Evolutionary conservation across 2,797 vertebrate genomes (phyloP).

Genomic region (Cossypha heuglini): DNA sequence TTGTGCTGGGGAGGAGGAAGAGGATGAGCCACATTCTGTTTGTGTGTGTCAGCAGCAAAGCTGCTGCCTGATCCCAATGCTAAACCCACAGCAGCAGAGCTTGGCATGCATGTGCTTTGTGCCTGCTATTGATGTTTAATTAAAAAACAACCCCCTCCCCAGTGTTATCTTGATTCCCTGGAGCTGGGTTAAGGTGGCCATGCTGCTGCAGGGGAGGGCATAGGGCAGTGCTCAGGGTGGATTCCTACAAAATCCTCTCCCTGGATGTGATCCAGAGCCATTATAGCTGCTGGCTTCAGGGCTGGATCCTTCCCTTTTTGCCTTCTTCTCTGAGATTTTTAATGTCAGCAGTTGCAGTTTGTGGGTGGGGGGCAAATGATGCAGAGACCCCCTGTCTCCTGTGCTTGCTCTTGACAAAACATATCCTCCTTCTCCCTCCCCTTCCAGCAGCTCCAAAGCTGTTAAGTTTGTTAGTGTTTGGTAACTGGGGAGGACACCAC

Average conservation of each 20-base stretch:
- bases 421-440: background rate
- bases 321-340: background rate
- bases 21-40: background rate
- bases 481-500: background rate
- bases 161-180: background rate
- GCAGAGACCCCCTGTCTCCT: background rate
- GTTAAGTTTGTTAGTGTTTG: background rate
- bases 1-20: background rate
- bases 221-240: background rate
- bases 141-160: background rate
- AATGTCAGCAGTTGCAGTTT: background rate
- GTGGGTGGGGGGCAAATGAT: accelerated
- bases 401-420: background rate
- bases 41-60: slow-evolving; percentile 5
- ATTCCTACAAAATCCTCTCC: background rate
- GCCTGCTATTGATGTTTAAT: background rate
- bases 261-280: accelerated
- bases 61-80: background rate
- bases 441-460: background rate
- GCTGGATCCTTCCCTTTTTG: background rate
- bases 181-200: background rate
- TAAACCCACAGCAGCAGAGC: background rate
- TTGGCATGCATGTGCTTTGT: background rate
- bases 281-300: background rate
- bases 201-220: background rate